Percentiles rank a stretch among this genome's conserved stretches.
Conservation (phyloP, 2,888 invertebrate species). For the Metopia argyrocephala region DNA sequence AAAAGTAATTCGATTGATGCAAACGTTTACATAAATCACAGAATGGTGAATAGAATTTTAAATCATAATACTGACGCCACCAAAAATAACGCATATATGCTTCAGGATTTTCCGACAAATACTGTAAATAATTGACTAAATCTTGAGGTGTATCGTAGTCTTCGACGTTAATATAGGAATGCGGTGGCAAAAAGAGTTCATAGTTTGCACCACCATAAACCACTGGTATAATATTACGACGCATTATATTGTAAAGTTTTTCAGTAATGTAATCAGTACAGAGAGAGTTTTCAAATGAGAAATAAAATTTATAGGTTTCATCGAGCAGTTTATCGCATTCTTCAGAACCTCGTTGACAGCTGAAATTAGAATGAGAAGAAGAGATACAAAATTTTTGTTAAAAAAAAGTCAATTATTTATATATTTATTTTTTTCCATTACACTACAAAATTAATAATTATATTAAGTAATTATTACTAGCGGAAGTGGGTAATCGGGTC, state of each 20-base stretch:
- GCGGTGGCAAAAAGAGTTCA: conserved; percentile 80
- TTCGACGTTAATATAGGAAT: conserved; percentile 84
- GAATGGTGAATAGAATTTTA: conserved; percentile 72
- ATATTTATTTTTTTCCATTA: background rate
- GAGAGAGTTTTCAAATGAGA: conserved; percentile 84
- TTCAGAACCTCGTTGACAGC: conserved; percentile 70
- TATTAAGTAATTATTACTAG: no score
- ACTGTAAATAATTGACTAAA: conserved; percentile 81
- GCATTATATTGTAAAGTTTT: conserved; percentile 78
- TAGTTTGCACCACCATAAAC: conserved; percentile 86
- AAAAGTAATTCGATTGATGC: conserved; percentile 67
- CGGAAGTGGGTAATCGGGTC: no score
- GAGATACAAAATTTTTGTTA: conserved; percentile 1
- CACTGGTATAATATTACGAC: conserved; percentile 81
- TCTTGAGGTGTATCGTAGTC: conserved; percentile 81
- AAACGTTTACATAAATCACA: conserved; percentile 75
- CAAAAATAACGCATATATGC: conserved; percentile 83
- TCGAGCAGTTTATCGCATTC: conserved; percentile 78
- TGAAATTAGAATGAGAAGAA: conserved; percentile 68
- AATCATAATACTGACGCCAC: conserved; percentile 82
- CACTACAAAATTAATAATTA: no score
- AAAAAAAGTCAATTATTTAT: no score
- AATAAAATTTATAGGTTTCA: conserved; percentile 83
- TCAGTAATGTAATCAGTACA: conserved; percentile 86
- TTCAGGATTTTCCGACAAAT: conserved; percentile 77